phyloP scores from a whole-genome alignment of 2,113 vertebrate species.

The Parotia lawesii region DNA sequence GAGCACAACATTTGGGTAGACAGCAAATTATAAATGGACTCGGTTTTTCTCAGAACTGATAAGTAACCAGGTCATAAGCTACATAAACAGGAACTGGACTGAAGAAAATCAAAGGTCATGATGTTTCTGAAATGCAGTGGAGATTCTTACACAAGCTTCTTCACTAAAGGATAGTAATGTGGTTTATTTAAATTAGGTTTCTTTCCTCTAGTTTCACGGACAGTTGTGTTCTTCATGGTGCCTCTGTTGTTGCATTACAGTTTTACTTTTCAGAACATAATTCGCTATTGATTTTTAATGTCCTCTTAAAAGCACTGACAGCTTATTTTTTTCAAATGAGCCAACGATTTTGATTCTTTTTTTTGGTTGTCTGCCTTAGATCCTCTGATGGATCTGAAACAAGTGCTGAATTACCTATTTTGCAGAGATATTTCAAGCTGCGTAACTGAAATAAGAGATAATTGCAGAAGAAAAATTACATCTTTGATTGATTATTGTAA shows the following conservation, averaged over 20 bases:
- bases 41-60: not conserved
- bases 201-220: not conserved
- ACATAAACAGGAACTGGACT: not conserved
- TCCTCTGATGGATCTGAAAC: not conserved
- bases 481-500: not conserved
- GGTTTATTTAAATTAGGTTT: constrained; percentile 17
- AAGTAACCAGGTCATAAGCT: not conserved
- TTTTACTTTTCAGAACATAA: not conserved
- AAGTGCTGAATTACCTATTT: not conserved
- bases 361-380: not conserved
- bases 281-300: not conserved
- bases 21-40: not conserved
- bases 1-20: not conserved
- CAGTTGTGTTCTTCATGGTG: not conserved
- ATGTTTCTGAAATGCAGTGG: not conserved
- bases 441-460: not conserved
- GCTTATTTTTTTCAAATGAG: not conserved
- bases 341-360: not conserved
- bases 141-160: not conserved
- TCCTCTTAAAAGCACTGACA: not conserved
- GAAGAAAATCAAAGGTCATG: not conserved
- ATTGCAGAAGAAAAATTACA: not conserved
- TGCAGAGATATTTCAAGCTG: not conserved
- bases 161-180: not conserved
- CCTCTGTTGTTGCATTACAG: not conserved